These are phyloP conservation scores for Aegotheles bennettii DNA, from an alignment of 2,113 vertebrate genomes.

Conservation along the genomic window DNA sequence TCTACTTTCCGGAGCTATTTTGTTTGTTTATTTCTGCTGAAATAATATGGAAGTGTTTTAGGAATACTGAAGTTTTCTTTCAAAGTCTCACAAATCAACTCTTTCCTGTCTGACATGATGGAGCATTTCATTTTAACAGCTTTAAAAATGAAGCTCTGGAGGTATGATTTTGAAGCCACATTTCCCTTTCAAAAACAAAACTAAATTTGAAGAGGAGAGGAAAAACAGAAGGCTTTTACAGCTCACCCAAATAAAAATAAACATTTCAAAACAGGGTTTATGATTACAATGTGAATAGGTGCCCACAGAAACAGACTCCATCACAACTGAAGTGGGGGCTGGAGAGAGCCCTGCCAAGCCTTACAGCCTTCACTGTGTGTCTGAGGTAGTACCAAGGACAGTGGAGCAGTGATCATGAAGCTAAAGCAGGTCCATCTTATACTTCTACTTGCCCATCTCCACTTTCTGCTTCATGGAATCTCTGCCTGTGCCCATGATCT, in stretches of 20 bases:
- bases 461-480: neutral
- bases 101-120: neutral
- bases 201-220: neutral
- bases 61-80: neutral
- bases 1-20: neutral
- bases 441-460: neutral
- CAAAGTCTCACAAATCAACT: neutral
- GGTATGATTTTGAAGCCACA: neutral
- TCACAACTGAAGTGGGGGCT: rapidly evolving
- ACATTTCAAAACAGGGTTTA: neutral
- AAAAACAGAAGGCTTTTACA: neutral
- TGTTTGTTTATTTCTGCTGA: neutral
- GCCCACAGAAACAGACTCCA: neutral
- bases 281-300: neutral
- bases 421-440: neutral
- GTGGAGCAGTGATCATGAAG: neutral
- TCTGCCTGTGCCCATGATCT: rapidly evolving
- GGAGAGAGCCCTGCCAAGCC: neutral
- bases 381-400: neutral
- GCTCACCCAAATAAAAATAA: neutral
- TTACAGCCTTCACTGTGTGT: neutral
- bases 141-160: neutral
- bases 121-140: neutral
- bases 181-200: neutral
- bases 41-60: neutral